A percentile compares a stretch with the other conserved stretches of the same genome.
Conservation (phyloP, 2,113 vertebrate genomes). For the Lampris incognitus region DNA sequence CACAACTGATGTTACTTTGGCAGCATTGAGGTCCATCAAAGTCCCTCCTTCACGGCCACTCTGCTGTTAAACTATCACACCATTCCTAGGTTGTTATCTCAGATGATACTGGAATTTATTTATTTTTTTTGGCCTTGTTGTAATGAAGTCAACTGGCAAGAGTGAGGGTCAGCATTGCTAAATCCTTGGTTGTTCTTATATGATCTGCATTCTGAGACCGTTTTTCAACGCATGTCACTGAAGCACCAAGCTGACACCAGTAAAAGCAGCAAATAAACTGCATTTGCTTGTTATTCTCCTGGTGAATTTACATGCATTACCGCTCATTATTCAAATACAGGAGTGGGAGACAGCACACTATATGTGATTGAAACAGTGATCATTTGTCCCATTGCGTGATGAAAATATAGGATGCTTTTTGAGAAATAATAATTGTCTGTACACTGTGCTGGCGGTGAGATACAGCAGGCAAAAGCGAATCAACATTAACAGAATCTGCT, state of each 20-base stretch:
- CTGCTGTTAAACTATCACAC: too few relatives aligned
- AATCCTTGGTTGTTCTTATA: too few relatives aligned
- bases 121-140: too few relatives aligned
- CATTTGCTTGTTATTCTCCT: neutral
- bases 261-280: neutral
- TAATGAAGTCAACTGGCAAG: too few relatives aligned
- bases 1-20: neutral
- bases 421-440: too few relatives aligned
- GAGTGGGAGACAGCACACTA: neutral
- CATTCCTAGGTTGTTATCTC: too few relatives aligned
- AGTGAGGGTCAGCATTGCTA: too few relatives aligned
- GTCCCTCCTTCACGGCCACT: neutral
- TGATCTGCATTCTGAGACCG: too few relatives aligned
- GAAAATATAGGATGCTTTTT: too few relatives aligned
- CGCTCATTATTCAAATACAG: constrained; percentile 7
- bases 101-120: too few relatives aligned
- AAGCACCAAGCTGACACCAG: neutral
- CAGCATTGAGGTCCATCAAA: neutral
- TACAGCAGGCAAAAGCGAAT: neutral
- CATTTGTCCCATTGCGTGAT: neutral
- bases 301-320: neutral
- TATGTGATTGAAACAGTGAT: neutral
- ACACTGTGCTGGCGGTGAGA: neutral
- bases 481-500: too few relatives aligned
- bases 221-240: too few relatives aligned